Evolutionary conservation across 1,140 invertebrate species (phyloP), one percentile per base, ranked within the genome.

Genomic region (Drosophila tsacasi): DNA sequence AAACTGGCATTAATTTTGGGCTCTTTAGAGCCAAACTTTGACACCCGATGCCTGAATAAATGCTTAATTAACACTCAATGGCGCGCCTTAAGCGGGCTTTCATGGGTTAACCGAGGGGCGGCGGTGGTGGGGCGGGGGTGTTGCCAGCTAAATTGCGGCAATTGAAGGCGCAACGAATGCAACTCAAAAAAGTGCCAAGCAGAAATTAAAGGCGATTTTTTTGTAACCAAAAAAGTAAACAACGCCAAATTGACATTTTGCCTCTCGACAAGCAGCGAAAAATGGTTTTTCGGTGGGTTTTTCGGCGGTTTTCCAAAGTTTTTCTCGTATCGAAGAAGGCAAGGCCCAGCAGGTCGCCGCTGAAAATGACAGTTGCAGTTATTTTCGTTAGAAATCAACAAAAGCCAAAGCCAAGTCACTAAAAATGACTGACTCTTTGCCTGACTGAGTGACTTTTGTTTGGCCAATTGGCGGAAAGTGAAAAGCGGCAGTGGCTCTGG

Each of bases 341-440:
- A 87, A 87, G 84, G 84, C 84, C 85, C 84, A 89, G 84, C 85
- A 89, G 84, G 84, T 89, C 85, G 82, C 85, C 62, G 44, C 66
- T 89, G 85, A 84, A 89, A 89, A 90, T 89, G 85, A 89, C 84
- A 89, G 85, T 89, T 90, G 85, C 78, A 89, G 84, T 90, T 90
- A 89, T 89, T 85, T 89, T 85, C 82, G 68, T 71, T 71, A 54
- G 63, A 78, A 84, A 89, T 86, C 83, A 72, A 62, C 76, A 77
- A 83, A 79, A 55, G 59, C 54, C 73, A 54, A 46, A 74, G 71
- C 40, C 71, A 47, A 73, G 78, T 81, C 82, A 78, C 73, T 81
- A 81, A 86, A 86, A 73, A 73, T 86, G 82, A 85, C 82, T 85
- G 83, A 85, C 52, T 85, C 66, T 69, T 76, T 75, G 59, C 54